Base-by-base conservation (phyloP, 2,113 vertebrate species). In the Colinus virginianus region DNA sequence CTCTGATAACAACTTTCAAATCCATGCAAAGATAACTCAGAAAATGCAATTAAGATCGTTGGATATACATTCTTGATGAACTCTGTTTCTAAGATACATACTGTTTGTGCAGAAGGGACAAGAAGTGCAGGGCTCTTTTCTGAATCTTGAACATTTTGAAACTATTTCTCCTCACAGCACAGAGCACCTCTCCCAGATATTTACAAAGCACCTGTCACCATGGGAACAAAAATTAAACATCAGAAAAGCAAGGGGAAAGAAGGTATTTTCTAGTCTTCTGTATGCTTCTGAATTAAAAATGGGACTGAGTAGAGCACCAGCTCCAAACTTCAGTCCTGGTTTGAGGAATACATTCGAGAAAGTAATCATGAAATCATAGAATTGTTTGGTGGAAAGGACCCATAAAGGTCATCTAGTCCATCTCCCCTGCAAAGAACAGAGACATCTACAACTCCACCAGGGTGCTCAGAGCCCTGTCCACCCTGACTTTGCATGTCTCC, bases 151-250 rank as follows among this genome's bases (percentile, higher is more conserved):
- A 5, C 11, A 21, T 74, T 55, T 84, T 85, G 45, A 85, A 89
- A 66, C 46, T 13, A 40, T 80, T 88, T 81, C 28, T 72, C 13
- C 48, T 83, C 32, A 63, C 28, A 77, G 68, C 34, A 87, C 63
- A 82, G 62, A 84, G 17, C 42, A 49, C 53, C 25, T 69, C 38
- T 62, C 72, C 58, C 64, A 80, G 42, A 58, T 86, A 80, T 64
- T 93, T 93, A 36, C 68, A 80, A 70, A 91, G 34, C 11, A 70
- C 22, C 68, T 80, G 38, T 80, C 61, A 77, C 61, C 43, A 20
- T 75, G 22, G 56, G 43, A 84, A 84, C 67, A 82, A 76, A 76
- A 94, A 87, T 42, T 43, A 71, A 90, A 82, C 62, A 78, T 38
- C 81, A 89, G 32, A 71, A 87, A 59, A 94, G 16, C 51, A 75